Evolutionary conservation across 30 jellyfish, hydroid and myxozoan genomes (phyloP).

Genomic region (Aurelia aurita): DNA sequence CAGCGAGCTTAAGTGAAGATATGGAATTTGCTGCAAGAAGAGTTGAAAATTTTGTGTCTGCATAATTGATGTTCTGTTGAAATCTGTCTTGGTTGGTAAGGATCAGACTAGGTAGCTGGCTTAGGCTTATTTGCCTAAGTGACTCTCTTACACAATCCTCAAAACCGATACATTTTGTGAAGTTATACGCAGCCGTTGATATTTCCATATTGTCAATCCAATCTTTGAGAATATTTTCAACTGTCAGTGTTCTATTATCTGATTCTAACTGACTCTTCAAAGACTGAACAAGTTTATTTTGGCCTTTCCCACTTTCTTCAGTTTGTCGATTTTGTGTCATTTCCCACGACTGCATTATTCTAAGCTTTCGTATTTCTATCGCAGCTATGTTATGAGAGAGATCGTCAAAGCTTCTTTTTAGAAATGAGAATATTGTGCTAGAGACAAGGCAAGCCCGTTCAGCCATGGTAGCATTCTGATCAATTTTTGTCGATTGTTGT

Average conservation of each 20-base stretch:
- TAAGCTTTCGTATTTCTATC: neutral
- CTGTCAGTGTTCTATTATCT: neutral
- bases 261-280: slow-evolving; percentile 1
- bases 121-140: slow-evolving; percentile 23
- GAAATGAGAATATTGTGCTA: slow-evolving; percentile 17
- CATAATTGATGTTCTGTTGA: neutral
- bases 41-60: neutral
- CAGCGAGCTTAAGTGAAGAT: neutral
- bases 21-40: neutral
- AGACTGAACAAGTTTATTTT: slow-evolving; percentile 9
- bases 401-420: neutral
- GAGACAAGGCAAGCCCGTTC: slow-evolving; percentile 58
- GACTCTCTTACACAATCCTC: slow-evolving; percentile 68
- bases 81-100: neutral
- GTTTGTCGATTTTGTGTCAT: neutral
- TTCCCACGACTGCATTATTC: neutral
- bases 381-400: neutral
- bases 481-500: neutral
- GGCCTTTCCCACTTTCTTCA: neutral
- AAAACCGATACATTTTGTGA: slow-evolving; percentile 58
- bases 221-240: neutral
- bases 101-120: slow-evolving; percentile 45
- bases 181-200: slow-evolving; percentile 51
- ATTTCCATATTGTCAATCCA: slow-evolving; percentile 67
- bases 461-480: slow-evolving; percentile 31